Evolutionary conservation across 2,113 vertebrate species (phyloP), one percentile per base, ranked within the genome.

Genomic region (Pagrus major): DNA sequence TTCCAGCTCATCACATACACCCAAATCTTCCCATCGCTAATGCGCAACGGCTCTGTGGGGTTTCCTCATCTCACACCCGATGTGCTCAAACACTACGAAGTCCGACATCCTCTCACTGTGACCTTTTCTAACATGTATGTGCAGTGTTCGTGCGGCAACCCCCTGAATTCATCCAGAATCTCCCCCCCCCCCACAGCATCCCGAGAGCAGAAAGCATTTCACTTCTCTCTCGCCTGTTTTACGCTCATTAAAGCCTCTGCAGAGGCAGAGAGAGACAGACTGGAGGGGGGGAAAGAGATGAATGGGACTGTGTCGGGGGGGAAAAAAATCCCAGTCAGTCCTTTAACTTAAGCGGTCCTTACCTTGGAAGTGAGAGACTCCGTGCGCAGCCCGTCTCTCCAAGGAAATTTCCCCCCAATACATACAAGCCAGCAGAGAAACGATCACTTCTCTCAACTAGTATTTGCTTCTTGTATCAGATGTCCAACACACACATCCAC

Each of bases 401-500:
- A 83, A 61, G 55, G 80, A 88, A 88, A 80, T 71, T 4, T 9
- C 46, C 55, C 63, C 9, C 56, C 68, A 6, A 41, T 47, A 74
- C 71, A 81, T 86, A 65, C 59, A 83, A 76, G 76, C 65, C 84
- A 76, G 84, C 5, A 25, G 87, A 64, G 39, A 81, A n/a, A 76
- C n/a, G 71, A 3, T 29, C 77, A 74, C 84, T 81, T 88, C 76
- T 71, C 55, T 74, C 55, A 70, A 75, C 9, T 76, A 54, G 54
- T 76, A 37, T 35, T n/a, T 6, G 76, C 85, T 84, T 86, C 47
- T 85, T 44, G 39, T 21, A 6, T 72, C 69, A 75, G 84, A 69
- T 86, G 86, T 83, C 88, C 86, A 84, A 88, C 83, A 88, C 88
- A 88, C 83, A 88, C 88, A 87, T 91, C 90, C 90, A 90, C 76